Percentiles rank a stretch among this genome's conserved stretches.
These are phyloP conservation scores for Octomys mimax DNA, from an alignment of 2,797 vertebrate species.

Conservation along the genomic window DNA sequence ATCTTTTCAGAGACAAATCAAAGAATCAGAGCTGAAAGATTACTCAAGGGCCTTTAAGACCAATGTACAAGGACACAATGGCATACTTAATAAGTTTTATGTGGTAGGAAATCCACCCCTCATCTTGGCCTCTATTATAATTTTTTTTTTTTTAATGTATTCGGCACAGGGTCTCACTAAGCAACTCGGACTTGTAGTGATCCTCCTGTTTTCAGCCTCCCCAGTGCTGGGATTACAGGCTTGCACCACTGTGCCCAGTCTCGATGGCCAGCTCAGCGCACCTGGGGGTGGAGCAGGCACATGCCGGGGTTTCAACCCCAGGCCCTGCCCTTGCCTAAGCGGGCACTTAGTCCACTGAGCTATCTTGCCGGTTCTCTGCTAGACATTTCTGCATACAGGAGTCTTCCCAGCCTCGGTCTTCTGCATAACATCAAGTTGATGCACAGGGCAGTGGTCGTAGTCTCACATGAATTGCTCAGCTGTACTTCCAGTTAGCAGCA, in stretches of 20 bases:
- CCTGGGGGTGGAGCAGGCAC: too few species aligned
- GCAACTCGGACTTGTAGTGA: too few species aligned
- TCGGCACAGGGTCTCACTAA: too few species aligned
- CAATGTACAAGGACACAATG: background rate
- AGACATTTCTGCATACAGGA: background rate
- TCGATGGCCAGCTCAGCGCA: too few species aligned
- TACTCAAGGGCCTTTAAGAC: background rate
- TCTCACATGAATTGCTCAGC: background rate
- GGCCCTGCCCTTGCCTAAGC: too few species aligned
- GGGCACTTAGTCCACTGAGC: too few species aligned
- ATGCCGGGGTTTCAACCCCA: too few species aligned
- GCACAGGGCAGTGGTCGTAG: background rate
- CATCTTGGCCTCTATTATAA: background rate
- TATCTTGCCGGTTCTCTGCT: background rate
- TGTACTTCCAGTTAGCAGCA: background rate
- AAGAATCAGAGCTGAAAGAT: conserved; percentile 44
- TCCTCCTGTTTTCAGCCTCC: too few species aligned
- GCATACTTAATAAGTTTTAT: background rate
- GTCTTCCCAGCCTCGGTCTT: background rate
- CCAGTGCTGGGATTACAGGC: too few species aligned
- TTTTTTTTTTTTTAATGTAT: too few species aligned
- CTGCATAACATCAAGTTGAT: background rate
- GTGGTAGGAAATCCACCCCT: background rate
- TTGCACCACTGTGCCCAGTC: too few species aligned
- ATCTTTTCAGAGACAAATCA: conserved; percentile 33